These are phyloP conservation scores for Diabrotica undecimpunctata DNA, from an alignment of 1,140 invertebrate species.

Conservation along the genomic window DNA sequence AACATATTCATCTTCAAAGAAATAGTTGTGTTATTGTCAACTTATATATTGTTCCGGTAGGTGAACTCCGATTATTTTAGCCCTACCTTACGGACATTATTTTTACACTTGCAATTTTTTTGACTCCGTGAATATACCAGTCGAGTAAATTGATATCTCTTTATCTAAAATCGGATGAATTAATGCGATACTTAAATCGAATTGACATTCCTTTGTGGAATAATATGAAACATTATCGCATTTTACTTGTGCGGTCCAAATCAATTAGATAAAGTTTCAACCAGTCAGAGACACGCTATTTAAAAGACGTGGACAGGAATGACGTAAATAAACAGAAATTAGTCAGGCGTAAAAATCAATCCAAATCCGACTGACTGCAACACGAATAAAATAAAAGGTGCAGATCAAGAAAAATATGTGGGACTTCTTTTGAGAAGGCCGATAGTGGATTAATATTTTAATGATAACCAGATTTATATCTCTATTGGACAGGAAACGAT, in stretches of 20 bases:
- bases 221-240: constrained; percentile 11
- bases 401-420: too few relatives aligned
- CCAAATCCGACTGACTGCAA: not conserved
- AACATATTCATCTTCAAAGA: too few relatives aligned
- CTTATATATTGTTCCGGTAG: too few relatives aligned
- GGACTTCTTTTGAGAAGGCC: too few relatives aligned
- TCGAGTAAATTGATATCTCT: constrained; percentile 12
- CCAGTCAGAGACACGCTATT: constrained; percentile 3
- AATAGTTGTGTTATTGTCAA: too few relatives aligned
- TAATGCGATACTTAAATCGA: constrained; percentile 1
- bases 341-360: constrained; percentile 1
- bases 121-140: not conserved
- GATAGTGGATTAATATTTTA: too few relatives aligned
- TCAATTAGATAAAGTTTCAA: constrained; percentile 13
- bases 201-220: constrained; percentile 13
- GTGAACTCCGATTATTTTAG: too few relatives aligned
- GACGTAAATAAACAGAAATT: constrained; percentile 11
- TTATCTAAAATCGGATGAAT: constrained; percentile 5
- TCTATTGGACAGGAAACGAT: too few relatives aligned
- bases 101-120: not conserved
- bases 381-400: not conserved
- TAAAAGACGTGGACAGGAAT: constrained; percentile 6
- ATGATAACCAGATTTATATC: too few relatives aligned
- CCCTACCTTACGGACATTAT: too few relatives aligned
- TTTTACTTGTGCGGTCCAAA: constrained; percentile 10